phyloP scores from a whole-genome alignment of 1,140 invertebrate genomes.

The Trichonephila inaurata region DNA sequence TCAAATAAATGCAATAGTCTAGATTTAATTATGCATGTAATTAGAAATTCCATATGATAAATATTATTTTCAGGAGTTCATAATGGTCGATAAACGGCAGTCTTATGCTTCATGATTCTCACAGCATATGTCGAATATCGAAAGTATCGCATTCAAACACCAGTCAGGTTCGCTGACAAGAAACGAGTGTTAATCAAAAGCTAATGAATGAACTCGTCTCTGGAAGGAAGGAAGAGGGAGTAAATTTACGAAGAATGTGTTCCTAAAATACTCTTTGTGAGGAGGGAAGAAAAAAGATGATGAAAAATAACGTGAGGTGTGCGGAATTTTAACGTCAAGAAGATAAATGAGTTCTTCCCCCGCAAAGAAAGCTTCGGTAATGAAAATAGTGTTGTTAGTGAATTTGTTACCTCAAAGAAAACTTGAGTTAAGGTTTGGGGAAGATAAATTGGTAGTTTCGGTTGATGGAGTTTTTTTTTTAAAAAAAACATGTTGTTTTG shows the following conservation, averaged over 20 bases:
- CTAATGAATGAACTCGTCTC: not conserved
- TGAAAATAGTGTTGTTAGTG: conserved; percentile 13
- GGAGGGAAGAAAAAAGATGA: not conserved
- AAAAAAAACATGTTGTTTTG: not conserved
- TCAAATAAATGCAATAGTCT: no score
- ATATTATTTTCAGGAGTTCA: not conserved
- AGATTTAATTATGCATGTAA: no score
- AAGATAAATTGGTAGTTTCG: not conserved
- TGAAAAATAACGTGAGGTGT: conserved; percentile 14
- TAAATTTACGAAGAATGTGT: conserved; percentile 9
- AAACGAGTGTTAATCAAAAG: conserved; percentile 22
- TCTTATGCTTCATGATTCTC: not conserved
- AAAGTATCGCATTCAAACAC: not conserved
- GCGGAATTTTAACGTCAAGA: conserved; percentile 30
- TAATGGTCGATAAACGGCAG: not conserved
- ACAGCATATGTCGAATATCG: not conserved
- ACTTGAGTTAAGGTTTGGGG: not conserved
- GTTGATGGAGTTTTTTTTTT: no score
- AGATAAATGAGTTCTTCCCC: conserved; percentile 11
- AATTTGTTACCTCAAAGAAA: not conserved
- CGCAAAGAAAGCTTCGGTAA: conserved; percentile 8
- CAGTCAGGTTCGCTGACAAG: not conserved
- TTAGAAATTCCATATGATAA: no score
- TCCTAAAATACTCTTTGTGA: not conserved
- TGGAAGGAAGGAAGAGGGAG: not conserved